A percentile compares a stretch with the other conserved stretches of the same genome.
Evolutionary conservation across 2,888 invertebrate species (phyloP).

Genomic region (Augiades crinisus): DNA sequence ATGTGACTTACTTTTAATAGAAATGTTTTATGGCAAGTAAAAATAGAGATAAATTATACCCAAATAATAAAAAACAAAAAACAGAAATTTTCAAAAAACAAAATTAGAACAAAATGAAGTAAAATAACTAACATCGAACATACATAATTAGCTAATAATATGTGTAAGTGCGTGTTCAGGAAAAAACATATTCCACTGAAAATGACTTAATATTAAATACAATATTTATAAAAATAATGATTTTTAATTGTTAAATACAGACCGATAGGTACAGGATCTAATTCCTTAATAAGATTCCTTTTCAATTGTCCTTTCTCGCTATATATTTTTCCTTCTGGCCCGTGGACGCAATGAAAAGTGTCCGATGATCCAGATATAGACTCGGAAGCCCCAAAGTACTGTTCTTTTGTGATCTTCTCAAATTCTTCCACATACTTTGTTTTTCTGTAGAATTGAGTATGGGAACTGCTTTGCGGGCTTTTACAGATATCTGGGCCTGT

Average conservation of each 20-base stretch:
- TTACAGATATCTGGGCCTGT: constrained; percentile 35
- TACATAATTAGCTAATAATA: no score
- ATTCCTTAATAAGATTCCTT: constrained; percentile 48
- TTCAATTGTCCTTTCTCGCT: constrained; percentile 49
- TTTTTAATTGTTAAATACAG: background rate
- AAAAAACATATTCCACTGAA: background rate
- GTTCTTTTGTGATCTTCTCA: constrained; percentile 44
- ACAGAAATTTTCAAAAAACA: no score
- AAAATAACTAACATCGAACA: no score
- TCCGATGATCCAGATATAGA: constrained; percentile 54
- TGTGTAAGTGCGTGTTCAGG: background rate
- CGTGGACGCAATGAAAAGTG: constrained; percentile 53
- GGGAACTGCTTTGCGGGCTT: constrained; percentile 43
- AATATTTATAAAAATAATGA: no score
- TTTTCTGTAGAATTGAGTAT: constrained; percentile 53
- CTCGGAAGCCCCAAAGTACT: constrained; percentile 47
- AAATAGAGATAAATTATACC: no score
- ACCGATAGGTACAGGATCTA: constrained; percentile 53
- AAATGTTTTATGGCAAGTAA: no score
- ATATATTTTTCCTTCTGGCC: constrained; percentile 49
- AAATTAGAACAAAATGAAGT: no score
- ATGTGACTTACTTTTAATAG: no score
- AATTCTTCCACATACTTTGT: constrained; percentile 37
- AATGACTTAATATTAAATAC: constrained; percentile 12
- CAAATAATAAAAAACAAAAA: no score